phyloP scores from a whole-genome alignment of 2,797 vertebrate species.

The Cyprinella venusta region DNA sequence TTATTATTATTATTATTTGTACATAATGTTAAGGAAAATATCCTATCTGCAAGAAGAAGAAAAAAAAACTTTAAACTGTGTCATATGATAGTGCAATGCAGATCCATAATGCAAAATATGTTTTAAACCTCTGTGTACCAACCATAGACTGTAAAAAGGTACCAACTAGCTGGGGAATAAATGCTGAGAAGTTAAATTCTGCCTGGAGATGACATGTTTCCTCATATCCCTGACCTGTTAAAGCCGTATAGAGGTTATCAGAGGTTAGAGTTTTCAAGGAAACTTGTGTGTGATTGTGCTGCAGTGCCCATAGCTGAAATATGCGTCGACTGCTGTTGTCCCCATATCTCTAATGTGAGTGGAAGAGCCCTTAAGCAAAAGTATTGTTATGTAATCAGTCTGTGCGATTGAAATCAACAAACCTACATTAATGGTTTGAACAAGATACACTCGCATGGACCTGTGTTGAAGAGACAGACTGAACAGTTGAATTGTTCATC shows the following conservation, averaged over 20 bases:
- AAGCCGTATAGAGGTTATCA: conserved; percentile 15
- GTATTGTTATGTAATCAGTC: conserved; percentile 21
- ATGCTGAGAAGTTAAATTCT: conserved; percentile 4
- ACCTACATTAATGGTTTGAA: neutral
- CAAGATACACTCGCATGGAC: neutral
- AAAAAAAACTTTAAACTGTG: neutral
- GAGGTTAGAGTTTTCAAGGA: neutral
- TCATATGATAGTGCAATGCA: conserved; percentile 10
- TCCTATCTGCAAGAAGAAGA: neutral
- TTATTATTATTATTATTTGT: neutral
- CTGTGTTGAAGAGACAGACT: neutral
- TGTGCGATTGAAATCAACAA: conserved; percentile 10
- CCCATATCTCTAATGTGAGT: conserved; percentile 16
- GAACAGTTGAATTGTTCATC: neutral
- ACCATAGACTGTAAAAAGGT: too few relatives aligned
- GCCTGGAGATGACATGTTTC: conserved; percentile 14
- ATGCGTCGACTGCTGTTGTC: conserved; percentile 21
- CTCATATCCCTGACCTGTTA: conserved; percentile 31
- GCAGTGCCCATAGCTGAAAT: conserved; percentile 14
- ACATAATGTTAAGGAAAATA: neutral
- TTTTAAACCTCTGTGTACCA: conserved; percentile 8
- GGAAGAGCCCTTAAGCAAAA: neutral
- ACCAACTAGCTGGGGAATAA: neutral
- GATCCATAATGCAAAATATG: conserved; percentile 6
- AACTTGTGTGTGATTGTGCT: conserved; percentile 14